phyloP scores from a whole-genome alignment of 1,140 invertebrate genomes.

The Macrosteles quadrilineatus region DNA sequence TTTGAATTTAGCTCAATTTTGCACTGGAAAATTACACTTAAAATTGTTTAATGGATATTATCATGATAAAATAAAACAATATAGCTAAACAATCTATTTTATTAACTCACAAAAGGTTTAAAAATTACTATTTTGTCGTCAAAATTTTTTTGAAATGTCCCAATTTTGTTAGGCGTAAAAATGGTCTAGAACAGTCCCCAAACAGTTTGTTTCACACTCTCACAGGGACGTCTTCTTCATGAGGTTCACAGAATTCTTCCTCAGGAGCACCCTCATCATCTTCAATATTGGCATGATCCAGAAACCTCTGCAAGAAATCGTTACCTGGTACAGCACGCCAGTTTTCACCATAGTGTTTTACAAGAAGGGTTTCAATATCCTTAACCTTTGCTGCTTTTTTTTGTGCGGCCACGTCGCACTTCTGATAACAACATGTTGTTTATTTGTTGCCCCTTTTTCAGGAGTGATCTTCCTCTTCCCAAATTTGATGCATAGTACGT shows the following conservation, averaged over 20 bases:
- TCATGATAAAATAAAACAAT: not conserved
- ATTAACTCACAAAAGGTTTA: not conserved
- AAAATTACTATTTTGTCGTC: not conserved
- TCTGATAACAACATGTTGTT: not conserved
- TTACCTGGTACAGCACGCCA: not conserved
- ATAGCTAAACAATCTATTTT: not conserved
- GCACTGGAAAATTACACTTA: not conserved
- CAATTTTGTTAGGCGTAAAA: not conserved
- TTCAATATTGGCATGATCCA: not conserved
- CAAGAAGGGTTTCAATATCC: not conserved
- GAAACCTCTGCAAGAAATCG: constrained; percentile 8
- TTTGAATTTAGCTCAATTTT: not conserved
- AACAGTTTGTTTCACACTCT: not conserved
- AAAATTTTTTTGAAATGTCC: not conserved
- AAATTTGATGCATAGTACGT: not conserved
- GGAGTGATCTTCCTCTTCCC: not conserved
- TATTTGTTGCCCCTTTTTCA: not conserved
- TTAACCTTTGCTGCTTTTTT: not conserved
- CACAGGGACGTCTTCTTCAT: not conserved
- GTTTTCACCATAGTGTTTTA: not conserved
- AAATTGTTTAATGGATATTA: not conserved
- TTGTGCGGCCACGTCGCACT: not conserved
- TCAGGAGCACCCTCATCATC: constrained; percentile 4
- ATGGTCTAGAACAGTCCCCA: not conserved
- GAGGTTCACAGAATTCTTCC: not conserved